phyloP scores from a whole-genome alignment of 2,888 invertebrate genomes.

The Pollenia angustigena region DNA sequence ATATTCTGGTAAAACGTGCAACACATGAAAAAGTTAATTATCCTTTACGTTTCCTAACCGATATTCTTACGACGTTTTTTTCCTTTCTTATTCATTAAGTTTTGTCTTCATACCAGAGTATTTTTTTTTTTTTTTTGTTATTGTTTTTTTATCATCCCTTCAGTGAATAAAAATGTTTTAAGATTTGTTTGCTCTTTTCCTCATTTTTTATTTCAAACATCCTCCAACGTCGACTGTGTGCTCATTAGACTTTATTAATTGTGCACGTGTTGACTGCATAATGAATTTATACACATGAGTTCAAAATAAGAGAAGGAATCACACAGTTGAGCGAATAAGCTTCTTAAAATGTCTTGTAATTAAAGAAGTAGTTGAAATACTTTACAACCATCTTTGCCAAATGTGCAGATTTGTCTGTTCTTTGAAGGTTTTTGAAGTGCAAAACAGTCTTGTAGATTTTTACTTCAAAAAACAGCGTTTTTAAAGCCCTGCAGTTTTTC shows the following conservation, averaged over 20 bases:
- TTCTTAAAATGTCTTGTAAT: conserved; percentile 22
- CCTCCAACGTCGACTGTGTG: conserved; percentile 55
- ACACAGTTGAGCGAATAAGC: conserved; percentile 58
- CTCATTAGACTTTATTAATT: conserved; percentile 72
- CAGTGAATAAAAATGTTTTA: conserved; percentile 13
- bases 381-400: not conserved
- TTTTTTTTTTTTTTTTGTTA: conserved; percentile 9
- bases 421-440: too few species aligned
- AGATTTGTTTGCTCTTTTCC: not conserved
- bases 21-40: conserved; percentile 61
- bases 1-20: conserved; percentile 10
- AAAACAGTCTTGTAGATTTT: too few species aligned
- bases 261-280: conserved; percentile 72
- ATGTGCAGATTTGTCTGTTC: too few species aligned
- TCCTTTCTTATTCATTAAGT: not conserved
- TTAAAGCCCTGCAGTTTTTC: too few species aligned
- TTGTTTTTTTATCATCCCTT: not conserved
- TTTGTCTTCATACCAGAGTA: not conserved
- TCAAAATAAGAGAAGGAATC: conserved; percentile 47
- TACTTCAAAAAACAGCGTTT: too few species aligned
- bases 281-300: conserved; percentile 68
- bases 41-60: conserved; percentile 41
- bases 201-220: conserved; percentile 2
- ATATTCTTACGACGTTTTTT: not conserved
- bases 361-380: conserved; percentile 27